Evolutionary conservation across 2,888 invertebrate genomes (phyloP), one percentile per base, ranked within the genome.

Genomic region (Oxyscelio sp.): DNA sequence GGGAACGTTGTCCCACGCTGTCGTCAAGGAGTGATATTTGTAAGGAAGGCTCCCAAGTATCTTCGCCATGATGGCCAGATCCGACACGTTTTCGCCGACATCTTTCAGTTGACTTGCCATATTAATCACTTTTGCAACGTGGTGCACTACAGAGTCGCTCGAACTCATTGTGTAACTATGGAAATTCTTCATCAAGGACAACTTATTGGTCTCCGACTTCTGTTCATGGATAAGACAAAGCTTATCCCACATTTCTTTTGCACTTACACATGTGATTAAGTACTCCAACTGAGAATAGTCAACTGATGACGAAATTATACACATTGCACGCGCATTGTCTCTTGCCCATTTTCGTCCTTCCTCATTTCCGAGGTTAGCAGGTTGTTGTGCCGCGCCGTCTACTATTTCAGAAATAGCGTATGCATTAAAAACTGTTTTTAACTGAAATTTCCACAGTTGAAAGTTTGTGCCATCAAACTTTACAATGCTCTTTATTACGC

Each of bases 401-500:
- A 83, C 83, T 1, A 86, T 45, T 4, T 83, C 17, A 87, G n/a
- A n/a, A n/a, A n/a, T n/a, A n/a, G n/a, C n/a, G n/a, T n/a, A n/a
- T n/a, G n/a, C n/a, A n/a, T n/a, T n/a, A n/a, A n/a, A n/a, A n/a
- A n/a, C 63, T 8, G 83, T 58, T 15, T 31, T 61, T 5, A 87
- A 68, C 54, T 86, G 86, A 19, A 86, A 86, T 75, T 87, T 87
- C 87, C 86, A 86, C 3, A 61, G 22, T 56, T 80, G 84, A 40
- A 85, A 88, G 68, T 88, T 88, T 15, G 27, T 68, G 13, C 87
- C 88, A 21, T 88, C 80, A 61, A 87, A 82, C 82, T 89, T 90
- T 90, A 17, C n/a, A n/a, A 75, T 61, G 15, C 22, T 92, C 92
- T 93, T 91, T 4, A 40, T 22, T 11, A 50, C 21, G 9, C 34